Percentiles rank a stretch among this genome's conserved stretches.
Evolutionary conservation across 2,113 vertebrate species (phyloP).

Genomic region (Alligator mississippiensis): DNA sequence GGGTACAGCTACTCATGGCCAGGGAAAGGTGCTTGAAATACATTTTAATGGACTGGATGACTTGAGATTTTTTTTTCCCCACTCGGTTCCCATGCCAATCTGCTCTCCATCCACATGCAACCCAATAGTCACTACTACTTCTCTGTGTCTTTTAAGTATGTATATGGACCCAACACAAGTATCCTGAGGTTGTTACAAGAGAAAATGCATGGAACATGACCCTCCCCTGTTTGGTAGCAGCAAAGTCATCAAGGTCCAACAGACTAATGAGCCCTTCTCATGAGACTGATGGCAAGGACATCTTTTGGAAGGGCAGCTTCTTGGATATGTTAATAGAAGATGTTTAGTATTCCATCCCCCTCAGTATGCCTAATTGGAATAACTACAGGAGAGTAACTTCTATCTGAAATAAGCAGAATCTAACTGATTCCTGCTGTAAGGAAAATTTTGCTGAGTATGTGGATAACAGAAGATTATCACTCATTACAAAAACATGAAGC

Average conservation of each 20-base stretch:
- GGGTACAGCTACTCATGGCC: not conserved
- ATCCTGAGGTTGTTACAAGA: not conserved
- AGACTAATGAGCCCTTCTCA: not conserved
- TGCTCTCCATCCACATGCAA: not conserved
- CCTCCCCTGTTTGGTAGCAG: not conserved
- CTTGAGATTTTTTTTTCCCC: not conserved
- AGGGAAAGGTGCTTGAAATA: not conserved
- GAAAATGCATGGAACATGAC: not conserved
- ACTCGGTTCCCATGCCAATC: not conserved
- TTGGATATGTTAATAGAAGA: not conserved
- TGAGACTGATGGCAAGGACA: not conserved
- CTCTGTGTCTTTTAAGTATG: not conserved
- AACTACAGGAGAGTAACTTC: accelerated
- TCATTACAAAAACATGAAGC: conserved; percentile 43
- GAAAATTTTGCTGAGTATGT: not conserved
- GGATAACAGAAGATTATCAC: not conserved
- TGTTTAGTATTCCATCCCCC: not conserved
- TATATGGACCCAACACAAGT: not conserved
- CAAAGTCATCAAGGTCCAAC: not conserved
- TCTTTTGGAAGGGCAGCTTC: not conserved
- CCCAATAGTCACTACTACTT: not conserved
- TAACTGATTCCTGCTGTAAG: not conserved
- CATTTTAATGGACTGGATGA: not conserved
- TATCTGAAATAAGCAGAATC: not conserved
- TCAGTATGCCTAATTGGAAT: not conserved